Conservation (phyloP, 1,140 invertebrate genomes). For the Andricus grossulariae region DNA sequence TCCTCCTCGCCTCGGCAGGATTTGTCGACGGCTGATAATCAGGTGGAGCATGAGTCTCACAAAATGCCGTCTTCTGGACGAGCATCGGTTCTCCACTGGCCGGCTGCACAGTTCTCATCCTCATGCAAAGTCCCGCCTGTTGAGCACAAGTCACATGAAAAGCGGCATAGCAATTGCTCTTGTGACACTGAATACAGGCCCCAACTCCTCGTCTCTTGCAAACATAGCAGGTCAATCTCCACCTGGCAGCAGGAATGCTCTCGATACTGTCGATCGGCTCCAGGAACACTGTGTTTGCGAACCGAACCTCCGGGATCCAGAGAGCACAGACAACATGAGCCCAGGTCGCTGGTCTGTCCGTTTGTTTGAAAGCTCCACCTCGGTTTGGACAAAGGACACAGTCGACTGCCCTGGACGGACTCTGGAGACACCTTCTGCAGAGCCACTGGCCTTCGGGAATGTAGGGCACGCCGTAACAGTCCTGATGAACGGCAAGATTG, state of each 20-base stretch:
- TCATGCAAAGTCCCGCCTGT: slow-evolving; percentile 96
- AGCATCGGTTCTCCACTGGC: slow-evolving; percentile 83
- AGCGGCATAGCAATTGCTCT: slow-evolving; percentile 96
- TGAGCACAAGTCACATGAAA: slow-evolving; percentile 99
- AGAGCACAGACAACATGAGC: slow-evolving; percentile 99
- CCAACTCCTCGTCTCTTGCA: slow-evolving; percentile 96
- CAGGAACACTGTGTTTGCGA: slow-evolving; percentile 97
- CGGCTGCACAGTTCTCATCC: slow-evolving; percentile 94
- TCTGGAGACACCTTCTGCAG: slow-evolving; percentile 95
- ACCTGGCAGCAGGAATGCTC: slow-evolving; percentile 95
- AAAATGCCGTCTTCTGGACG: slow-evolving; percentile 97
- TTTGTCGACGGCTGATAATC: slow-evolving; percentile 79
- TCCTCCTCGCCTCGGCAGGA: slow-evolving; percentile 74
- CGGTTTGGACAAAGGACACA: slow-evolving; percentile 98
- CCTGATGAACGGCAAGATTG: slow-evolving; percentile 98
- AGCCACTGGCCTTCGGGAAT: slow-evolving; percentile 99
- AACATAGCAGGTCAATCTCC: slow-evolving; percentile 96
- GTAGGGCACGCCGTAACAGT: slow-evolving; percentile 99
- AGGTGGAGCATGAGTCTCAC: slow-evolving; percentile 93
- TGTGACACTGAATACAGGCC: slow-evolving; percentile 98
- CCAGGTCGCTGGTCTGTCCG: slow-evolving; percentile 93
- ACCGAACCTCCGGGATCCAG: slow-evolving; percentile 97
- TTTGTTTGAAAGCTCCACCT: slow-evolving; percentile 99
- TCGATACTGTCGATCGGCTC: slow-evolving; percentile 98
- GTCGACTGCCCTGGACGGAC: slow-evolving; percentile 95